A percentile compares a stretch with the other conserved stretches of the same genome.
Evolutionary conservation across 2,888 invertebrate genomes (phyloP).

Genomic region (Chloroclystis v-ata): DNA sequence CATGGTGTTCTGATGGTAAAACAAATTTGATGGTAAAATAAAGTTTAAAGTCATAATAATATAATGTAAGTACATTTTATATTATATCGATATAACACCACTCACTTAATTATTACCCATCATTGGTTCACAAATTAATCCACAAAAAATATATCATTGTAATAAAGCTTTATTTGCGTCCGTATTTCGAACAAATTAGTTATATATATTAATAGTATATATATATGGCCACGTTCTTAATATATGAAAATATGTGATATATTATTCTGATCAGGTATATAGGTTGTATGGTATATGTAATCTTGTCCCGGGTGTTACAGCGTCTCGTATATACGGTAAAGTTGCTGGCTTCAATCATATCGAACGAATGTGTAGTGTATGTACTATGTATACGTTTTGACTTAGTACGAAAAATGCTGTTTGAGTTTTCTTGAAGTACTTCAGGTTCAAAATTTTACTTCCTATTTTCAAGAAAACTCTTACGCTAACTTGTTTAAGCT

Average conservation of each 20-base stretch:
- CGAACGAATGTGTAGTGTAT: too few species aligned
- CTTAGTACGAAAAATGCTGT: neutral
- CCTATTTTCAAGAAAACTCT: neutral
- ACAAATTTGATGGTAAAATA: too few species aligned
- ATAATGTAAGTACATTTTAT: too few species aligned
- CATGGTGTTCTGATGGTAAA: too few species aligned
- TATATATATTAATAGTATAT: slow-evolving; percentile 1
- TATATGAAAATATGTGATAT: slow-evolving; percentile 41
- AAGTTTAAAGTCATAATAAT: too few species aligned
- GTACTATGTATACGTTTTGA: neutral
- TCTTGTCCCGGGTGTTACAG: too few species aligned
- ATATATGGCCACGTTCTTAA: slow-evolving; percentile 35
- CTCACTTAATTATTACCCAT: too few species aligned
- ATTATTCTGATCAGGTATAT: slow-evolving; percentile 39
- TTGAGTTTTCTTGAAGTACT: neutral
- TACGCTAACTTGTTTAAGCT: too few species aligned
- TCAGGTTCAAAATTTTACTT: neutral
- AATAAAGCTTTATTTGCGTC: neutral
- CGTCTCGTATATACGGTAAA: too few species aligned
- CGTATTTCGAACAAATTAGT: slow-evolving; percentile 2
- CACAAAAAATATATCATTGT: neutral
- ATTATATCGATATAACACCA: too few species aligned
- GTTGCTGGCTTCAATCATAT: too few species aligned
- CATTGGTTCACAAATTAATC: too few species aligned
- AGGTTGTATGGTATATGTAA: slow-evolving; percentile 33